Percentiles rank a stretch among this genome's conserved stretches.
Evolutionary conservation across 2,113 vertebrate species (phyloP).

Genomic region (Pipa parva): DNA sequence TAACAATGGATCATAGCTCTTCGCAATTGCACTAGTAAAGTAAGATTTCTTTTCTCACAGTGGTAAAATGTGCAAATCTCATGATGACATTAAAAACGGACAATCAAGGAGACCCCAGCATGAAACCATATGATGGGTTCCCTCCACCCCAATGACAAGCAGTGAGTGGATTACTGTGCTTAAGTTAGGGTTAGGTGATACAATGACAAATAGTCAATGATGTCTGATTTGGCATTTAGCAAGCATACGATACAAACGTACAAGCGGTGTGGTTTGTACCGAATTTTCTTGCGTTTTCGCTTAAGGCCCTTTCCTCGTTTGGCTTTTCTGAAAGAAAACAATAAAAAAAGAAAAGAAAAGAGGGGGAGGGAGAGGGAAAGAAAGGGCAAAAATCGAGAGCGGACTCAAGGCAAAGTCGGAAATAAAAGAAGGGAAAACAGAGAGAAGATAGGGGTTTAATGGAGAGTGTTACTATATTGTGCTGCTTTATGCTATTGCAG

Average conservation of each 20-base stretch:
- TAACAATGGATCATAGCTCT: too few relatives aligned
- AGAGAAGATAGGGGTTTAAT: slow-evolving; percentile 43
- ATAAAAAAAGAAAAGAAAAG: slow-evolving; percentile 53
- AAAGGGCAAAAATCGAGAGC: slow-evolving; percentile 16
- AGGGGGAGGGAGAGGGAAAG: slow-evolving; percentile 53
- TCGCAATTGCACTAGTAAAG: too few relatives aligned
- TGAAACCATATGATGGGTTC: not conserved
- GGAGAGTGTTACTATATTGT: slow-evolving; percentile 43
- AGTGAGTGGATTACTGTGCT: slow-evolving; percentile 7
- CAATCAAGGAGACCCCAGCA: not conserved
- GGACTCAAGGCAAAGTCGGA: slow-evolving; percentile 45
- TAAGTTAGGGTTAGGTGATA: slow-evolving; percentile 20
- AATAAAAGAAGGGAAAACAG: slow-evolving; percentile 37
- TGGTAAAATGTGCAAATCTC: slow-evolving; percentile 21
- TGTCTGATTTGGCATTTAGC: slow-evolving; percentile 14
- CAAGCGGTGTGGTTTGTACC: slow-evolving; percentile 85
- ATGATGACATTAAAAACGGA: slow-evolving; percentile 32
- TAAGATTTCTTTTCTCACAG: too few relatives aligned
- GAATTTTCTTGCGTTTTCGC: slow-evolving; percentile 97
- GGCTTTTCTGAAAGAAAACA: slow-evolving; percentile 90
- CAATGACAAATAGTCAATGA: not conserved
- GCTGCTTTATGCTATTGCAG: too few relatives aligned
- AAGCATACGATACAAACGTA: slow-evolving; percentile 84
- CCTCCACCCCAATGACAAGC: not conserved
- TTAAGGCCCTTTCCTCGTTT: slow-evolving; percentile 93